Evolutionary conservation across 2,113 vertebrate genomes (phyloP), one percentile per base, ranked within the genome.

Genomic region (Apus apus): DNA sequence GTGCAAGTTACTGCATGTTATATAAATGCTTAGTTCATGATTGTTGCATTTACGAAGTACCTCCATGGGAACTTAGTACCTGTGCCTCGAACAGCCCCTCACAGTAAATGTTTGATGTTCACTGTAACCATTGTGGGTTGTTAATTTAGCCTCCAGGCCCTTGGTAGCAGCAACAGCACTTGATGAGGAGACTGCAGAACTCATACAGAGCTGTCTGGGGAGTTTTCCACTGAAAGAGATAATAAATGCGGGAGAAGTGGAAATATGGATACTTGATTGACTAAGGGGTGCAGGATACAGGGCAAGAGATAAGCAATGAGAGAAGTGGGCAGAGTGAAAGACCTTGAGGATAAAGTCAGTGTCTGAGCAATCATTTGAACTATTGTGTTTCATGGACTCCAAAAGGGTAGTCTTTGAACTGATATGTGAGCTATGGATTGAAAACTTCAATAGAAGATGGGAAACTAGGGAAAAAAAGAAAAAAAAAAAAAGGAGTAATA

Each of bases 111-210:
- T 78, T 75, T 68, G 48, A 57, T 65, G 40, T 53, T 87, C 34
- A 4, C 51, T 46, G 43, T 83, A 58, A 4, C 43, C 46, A 7
- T 12, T 36, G 32, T 15, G 9, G 17, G 9, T 65, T 91, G 29
- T 80, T 95, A 56, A 71, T 87, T 94, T 56, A 74, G 53, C 61
- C 38, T 89, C 18, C 32, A 2, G 1, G 38, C 54, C 65, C 9
- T n/a, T 23, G 65, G 58, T 50, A 65, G 56, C 54, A 65, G 56
- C 48, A 53, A 19, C 0, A 0, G 15, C 8, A 15, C 43, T 40
- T 67, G 51, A 74, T 9, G 46, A 86, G 32, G n/a, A 84, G 25
- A 50, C 56, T 60, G 32, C 80, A 43, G 72, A 77, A 36, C n/a
- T 87, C 36, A 10, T 23, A 3, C 3, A 5, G 36, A 30, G 34